Evolutionary conservation across 1,140 invertebrate genomes (phyloP).

Genomic region (Heliconius hermathena): DNA sequence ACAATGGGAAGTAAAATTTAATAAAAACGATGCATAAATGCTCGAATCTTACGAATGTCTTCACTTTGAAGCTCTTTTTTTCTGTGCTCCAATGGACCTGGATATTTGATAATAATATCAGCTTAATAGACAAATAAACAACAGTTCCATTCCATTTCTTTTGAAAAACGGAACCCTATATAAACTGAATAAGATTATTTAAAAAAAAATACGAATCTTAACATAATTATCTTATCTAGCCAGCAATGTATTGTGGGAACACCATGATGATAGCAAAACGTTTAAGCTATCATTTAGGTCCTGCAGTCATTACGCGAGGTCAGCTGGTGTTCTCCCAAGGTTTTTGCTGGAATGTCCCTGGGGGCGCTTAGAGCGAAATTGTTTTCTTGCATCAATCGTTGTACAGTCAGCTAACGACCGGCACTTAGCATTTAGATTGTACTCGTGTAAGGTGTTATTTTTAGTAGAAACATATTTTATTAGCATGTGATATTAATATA

Average conservation of each 20-base stretch:
- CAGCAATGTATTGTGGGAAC: background rate
- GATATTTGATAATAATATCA: no score
- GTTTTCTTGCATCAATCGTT: constrained; percentile 57
- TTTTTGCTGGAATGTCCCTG: constrained; percentile 57
- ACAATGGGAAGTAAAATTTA: no score
- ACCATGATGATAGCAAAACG: constrained; percentile 14
- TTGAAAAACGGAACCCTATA: no score
- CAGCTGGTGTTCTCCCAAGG: constrained; percentile 68
- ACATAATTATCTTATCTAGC: background rate
- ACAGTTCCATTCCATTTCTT: no score
- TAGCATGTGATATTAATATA: no score
- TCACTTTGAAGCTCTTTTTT: no score
- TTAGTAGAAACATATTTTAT: no score
- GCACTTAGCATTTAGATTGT: constrained; percentile 33
- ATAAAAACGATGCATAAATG: no score
- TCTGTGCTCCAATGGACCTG: no score
- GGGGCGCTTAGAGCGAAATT: constrained; percentile 53
- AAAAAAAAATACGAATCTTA: background rate
- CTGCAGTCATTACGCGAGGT: constrained; percentile 47
- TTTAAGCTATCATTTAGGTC: constrained; percentile 31
- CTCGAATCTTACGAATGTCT: no score
- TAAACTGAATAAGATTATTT: no score
- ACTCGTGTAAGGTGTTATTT: background rate
- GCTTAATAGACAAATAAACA: no score
- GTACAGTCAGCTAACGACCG: constrained; percentile 36